Evolutionary conservation across 1,140 invertebrate species (phyloP).

Genomic region (Platyscapa corneri): DNA sequence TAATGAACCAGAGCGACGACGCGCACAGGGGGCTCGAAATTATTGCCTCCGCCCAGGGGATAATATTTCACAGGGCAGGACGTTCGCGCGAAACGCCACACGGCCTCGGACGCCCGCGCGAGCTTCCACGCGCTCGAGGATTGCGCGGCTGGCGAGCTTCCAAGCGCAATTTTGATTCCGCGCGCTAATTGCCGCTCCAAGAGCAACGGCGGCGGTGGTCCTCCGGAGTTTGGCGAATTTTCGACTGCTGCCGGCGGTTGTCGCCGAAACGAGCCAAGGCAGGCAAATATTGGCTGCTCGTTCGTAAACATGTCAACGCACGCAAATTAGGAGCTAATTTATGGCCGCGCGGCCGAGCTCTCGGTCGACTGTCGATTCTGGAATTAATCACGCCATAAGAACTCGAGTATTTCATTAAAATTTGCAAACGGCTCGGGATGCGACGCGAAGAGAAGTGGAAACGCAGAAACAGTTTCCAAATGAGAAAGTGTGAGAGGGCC

Average conservation of each 20-base stretch:
- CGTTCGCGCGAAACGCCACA: neutral
- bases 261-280: too few relatives aligned
- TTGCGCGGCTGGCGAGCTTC: too few relatives aligned
- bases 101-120: too few relatives aligned
- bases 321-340: constrained; percentile 8
- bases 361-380: neutral
- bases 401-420: constrained; percentile 23
- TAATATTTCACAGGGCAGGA: constrained; percentile 19
- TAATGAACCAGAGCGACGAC: constrained; percentile 60
- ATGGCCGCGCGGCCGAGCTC: neutral
- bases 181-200: neutral
- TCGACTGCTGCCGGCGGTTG: neutral
- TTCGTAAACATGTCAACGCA: constrained; percentile 34
- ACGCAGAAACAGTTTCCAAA: neutral
- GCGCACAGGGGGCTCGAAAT: neutral
- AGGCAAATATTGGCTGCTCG: constrained; percentile 12
- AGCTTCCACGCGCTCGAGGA: too few relatives aligned
- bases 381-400: constrained; percentile 1
- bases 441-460: neutral
- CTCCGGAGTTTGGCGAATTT: neutral
- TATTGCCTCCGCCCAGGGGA: constrained; percentile 27
- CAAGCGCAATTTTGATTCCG: neutral
- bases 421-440: neutral
- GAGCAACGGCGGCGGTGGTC: too few relatives aligned
- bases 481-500: neutral